Evolutionary conservation across 2,113 vertebrate genomes (phyloP).

Genomic region (Pantherophis guttatus): DNA sequence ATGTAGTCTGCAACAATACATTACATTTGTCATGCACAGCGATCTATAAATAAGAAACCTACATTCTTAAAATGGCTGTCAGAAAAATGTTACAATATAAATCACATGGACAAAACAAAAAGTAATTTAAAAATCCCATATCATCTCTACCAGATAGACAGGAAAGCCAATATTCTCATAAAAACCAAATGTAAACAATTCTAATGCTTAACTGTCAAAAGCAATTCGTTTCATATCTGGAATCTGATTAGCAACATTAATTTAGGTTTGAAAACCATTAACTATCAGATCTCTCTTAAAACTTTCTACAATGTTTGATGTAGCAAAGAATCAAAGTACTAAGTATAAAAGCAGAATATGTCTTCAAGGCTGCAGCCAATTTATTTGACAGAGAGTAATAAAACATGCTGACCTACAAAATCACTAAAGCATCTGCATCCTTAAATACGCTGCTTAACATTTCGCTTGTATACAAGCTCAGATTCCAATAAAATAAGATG

Average conservation of each 20-base stretch:
- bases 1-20: constrained; percentile 41
- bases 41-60: constrained; percentile 57
- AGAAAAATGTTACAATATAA: constrained; percentile 58
- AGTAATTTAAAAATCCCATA: constrained; percentile 38
- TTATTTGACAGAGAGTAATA: constrained; percentile 23
- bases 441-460: neutral
- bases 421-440: constrained; percentile 1
- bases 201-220: constrained; percentile 33
- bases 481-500: neutral
- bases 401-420: constrained; percentile 13
- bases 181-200: constrained; percentile 45
- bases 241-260: constrained; percentile 40
- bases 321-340: constrained; percentile 23
- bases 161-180: constrained; percentile 42
- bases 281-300: constrained; percentile 35
- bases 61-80: constrained; percentile 41
- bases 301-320: constrained; percentile 38
- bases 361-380: constrained; percentile 19
- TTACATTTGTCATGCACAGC: neutral
- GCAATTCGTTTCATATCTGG: constrained; percentile 33
- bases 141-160: constrained; percentile 52
- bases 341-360: constrained; percentile 12
- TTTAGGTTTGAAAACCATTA: constrained; percentile 47
- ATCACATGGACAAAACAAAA: constrained; percentile 37
- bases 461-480: neutral